Conservation (phyloP, 2,888 invertebrate species). For the Opisthograptis luteolata region DNA sequence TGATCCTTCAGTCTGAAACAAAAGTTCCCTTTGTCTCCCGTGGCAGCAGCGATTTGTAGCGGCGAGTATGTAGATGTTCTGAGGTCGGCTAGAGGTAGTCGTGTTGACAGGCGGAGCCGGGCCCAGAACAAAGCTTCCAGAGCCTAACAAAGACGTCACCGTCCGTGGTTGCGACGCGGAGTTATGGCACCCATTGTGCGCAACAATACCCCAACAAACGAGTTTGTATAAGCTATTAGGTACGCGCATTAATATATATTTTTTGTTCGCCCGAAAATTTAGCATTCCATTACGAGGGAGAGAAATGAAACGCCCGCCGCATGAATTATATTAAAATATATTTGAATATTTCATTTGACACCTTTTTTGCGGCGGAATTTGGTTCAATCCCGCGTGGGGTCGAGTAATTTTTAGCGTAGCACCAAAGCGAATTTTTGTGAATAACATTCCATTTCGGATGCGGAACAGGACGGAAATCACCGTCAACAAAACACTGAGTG, state of each 20-base stretch:
- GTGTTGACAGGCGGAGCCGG: slow-evolving; percentile 75
- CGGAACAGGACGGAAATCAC: slow-evolving; percentile 79
- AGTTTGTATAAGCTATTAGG: slow-evolving; percentile 85
- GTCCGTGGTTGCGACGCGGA: slow-evolving; percentile 83
- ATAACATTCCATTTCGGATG: slow-evolving; percentile 83
- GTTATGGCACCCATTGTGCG: slow-evolving; percentile 84
- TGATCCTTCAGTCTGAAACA: slow-evolving; percentile 17
- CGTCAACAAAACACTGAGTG: slow-evolving; percentile 79
- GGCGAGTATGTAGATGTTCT: slow-evolving; percentile 48
- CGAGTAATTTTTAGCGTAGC: slow-evolving; percentile 81
- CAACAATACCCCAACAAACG: slow-evolving; percentile 84
- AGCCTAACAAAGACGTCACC: slow-evolving; percentile 84
- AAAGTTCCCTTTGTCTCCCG: slow-evolving; percentile 38
- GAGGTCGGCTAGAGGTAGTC: slow-evolving; percentile 62
- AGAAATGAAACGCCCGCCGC: slow-evolving; percentile 85
- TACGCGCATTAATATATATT: slow-evolving; percentile 85
- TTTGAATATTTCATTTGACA: slow-evolving; percentile 85
- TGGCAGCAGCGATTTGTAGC: slow-evolving; percentile 46
- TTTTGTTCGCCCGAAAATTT: slow-evolving; percentile 84
- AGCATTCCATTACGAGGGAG: slow-evolving; percentile 85
- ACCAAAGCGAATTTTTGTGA: slow-evolving; percentile 77
- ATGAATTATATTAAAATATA: slow-evolving; percentile 85
- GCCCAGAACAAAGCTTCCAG: slow-evolving; percentile 74
- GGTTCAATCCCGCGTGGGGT: slow-evolving; percentile 78
- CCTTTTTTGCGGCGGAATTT: slow-evolving; percentile 82